These are phyloP conservation scores for Agelastica alni DNA, from an alignment of 2,888 invertebrate species.

Conservation along the genomic window DNA sequence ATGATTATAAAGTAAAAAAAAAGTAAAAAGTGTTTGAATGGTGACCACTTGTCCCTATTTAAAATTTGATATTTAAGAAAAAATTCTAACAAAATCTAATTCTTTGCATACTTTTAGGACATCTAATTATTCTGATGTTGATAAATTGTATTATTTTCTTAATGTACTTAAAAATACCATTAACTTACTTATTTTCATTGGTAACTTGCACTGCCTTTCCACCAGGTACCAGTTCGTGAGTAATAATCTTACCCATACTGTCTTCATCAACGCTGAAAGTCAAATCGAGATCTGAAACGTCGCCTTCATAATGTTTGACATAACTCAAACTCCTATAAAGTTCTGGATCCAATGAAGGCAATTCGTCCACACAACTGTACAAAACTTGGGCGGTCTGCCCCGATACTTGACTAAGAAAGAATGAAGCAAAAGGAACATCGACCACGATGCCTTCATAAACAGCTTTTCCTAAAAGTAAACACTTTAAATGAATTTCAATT, in stretches of 20 bases:
- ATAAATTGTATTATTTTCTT: background rate
- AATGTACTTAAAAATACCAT: background rate
- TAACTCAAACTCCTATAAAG: conserved; percentile 94
- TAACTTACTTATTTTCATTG: conserved; percentile 88
- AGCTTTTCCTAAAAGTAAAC: conserved; percentile 61
- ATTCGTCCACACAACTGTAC: conserved; percentile 97
- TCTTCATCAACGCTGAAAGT: conserved; percentile 98
- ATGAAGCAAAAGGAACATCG: conserved; percentile 98
- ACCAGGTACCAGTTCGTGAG: conserved; percentile 94
- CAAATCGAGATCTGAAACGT: conserved; percentile 89
- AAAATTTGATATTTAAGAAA: background rate
- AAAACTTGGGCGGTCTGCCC: conserved; percentile 91
- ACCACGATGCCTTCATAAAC: conserved; percentile 98
- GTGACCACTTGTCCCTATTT: too few species aligned
- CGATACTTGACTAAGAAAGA: conserved; percentile 94
- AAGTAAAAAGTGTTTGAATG: too few species aligned
- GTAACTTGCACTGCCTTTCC: conserved; percentile 92
- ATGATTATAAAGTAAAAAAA: too few species aligned
- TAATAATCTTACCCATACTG: conserved; percentile 88
- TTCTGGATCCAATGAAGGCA: conserved; percentile 95
- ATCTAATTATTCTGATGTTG: background rate
- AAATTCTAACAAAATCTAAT: background rate
- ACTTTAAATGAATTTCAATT: too few species aligned
- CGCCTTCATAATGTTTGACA: conserved; percentile 92
- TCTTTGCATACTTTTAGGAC: too few species aligned